Evolutionary conservation across 1,140 invertebrate species (phyloP).

Genomic region (Apolygus lucorum): DNA sequence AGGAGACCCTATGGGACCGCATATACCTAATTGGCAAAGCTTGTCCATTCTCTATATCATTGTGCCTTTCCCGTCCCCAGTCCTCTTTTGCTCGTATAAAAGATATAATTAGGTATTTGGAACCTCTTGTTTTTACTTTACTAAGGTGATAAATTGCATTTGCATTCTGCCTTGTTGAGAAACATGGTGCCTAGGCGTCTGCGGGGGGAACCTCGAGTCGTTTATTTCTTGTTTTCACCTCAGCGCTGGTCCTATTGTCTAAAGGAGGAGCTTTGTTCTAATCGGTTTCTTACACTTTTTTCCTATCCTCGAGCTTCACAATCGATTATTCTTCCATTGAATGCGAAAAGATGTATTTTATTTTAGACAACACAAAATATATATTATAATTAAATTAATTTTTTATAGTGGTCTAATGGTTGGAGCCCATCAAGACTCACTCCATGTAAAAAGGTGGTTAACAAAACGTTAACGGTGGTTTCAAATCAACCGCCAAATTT

Average conservation of each 20-base stretch:
- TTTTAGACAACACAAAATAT: too few species aligned
- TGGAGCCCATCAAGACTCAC: too few species aligned
- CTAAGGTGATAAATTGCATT: slow-evolving; percentile 11
- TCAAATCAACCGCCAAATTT: too few species aligned
- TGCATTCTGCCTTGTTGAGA: background rate
- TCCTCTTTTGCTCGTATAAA: background rate
- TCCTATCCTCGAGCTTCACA: background rate
- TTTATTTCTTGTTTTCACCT: background rate
- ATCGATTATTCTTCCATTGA: background rate
- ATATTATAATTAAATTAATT: too few species aligned
- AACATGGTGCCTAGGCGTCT: background rate
- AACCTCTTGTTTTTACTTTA: background rate
- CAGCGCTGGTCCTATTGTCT: background rate
- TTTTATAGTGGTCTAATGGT: too few species aligned
- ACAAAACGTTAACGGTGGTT: too few species aligned
- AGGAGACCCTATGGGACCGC: slow-evolving; percentile 6
- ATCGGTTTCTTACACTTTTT: background rate
- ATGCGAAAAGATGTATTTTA: too few species aligned
- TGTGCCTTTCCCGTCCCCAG: background rate
- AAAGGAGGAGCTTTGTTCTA: background rate
- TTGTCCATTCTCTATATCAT: slow-evolving; percentile 16
- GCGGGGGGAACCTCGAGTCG: background rate
- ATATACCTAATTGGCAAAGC: slow-evolving; percentile 8
- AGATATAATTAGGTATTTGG: slow-evolving; percentile 17
- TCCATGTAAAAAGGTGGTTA: too few species aligned